Percentiles rank a stretch among this genome's conserved stretches.
These are phyloP conservation scores for Nysson spinosus DNA, from an alignment of 2,888 invertebrate species.

Conservation along the genomic window DNA sequence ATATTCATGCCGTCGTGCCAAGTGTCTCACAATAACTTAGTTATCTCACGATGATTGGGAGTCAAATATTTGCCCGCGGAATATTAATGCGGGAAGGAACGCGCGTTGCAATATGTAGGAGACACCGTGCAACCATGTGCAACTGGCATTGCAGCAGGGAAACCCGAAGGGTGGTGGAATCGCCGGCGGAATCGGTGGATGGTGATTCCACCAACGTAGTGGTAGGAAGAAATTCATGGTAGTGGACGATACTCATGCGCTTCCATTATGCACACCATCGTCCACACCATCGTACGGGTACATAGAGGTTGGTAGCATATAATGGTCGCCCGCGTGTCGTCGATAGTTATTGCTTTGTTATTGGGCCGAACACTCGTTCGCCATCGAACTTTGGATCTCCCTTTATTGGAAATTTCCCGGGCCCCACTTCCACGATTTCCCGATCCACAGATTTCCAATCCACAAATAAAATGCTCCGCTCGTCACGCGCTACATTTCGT, in stretches of 20 bases:
- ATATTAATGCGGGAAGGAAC: slow-evolving; percentile 43
- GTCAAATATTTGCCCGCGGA: slow-evolving; percentile 42
- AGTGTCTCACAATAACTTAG: slow-evolving; percentile 48
- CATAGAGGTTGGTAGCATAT: slow-evolving; percentile 44
- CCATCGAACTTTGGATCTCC: slow-evolving; percentile 52
- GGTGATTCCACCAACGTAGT: too few relatives aligned
- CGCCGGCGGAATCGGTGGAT: background rate
- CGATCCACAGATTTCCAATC: slow-evolving; percentile 53
- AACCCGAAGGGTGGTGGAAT: background rate
- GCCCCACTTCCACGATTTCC: slow-evolving; percentile 52
- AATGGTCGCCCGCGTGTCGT: slow-evolving; percentile 52
- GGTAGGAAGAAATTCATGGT: background rate
- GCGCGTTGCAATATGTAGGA: slow-evolving; percentile 45
- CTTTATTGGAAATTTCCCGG: slow-evolving; percentile 62
- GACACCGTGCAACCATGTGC: slow-evolving; percentile 19
- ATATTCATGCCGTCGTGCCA: slow-evolving; percentile 37
- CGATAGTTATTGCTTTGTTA: slow-evolving; percentile 64
- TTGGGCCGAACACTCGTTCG: slow-evolving; percentile 43
- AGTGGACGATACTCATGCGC: slow-evolving; percentile 32
- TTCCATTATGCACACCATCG: slow-evolving; percentile 37
- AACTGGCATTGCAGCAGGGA: slow-evolving; percentile 1
- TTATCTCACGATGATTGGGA: slow-evolving; percentile 45
- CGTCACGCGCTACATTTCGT: slow-evolving; percentile 45
- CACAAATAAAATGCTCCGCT: slow-evolving; percentile 49
- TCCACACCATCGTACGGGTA: slow-evolving; percentile 46